phyloP scores from a whole-genome alignment of 2,888 invertebrate genomes.

The Allygus modestus region DNA sequence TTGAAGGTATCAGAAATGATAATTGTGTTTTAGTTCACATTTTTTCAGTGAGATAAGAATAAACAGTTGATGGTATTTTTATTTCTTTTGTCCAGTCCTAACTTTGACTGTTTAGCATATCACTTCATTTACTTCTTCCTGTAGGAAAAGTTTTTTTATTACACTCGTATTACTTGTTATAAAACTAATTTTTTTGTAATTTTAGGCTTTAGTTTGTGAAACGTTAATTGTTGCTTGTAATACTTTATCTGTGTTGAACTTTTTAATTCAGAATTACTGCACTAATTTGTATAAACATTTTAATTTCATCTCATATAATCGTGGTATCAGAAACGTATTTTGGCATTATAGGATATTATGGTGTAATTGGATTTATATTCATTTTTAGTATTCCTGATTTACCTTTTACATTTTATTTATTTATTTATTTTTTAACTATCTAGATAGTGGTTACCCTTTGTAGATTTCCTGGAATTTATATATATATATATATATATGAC shows the following conservation, averaged over 20 bases:
- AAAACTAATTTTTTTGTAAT: constrained; percentile 17
- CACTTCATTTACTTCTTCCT: background rate
- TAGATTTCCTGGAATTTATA: constrained; percentile 43
- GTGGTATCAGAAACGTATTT: constrained; percentile 25
- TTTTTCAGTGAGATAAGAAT: background rate
- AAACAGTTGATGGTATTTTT: background rate
- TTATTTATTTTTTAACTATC: constrained; percentile 36
- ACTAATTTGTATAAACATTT: constrained; percentile 20
- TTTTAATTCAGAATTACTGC: constrained; percentile 3
- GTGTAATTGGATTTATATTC: constrained; percentile 40
- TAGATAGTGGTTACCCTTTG: constrained; percentile 45
- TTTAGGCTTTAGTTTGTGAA: constrained; percentile 23
- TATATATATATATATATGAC: constrained; percentile 31
- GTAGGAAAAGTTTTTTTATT: background rate
- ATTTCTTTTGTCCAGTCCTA: background rate
- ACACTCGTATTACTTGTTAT: constrained; percentile 15
- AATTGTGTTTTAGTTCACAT: background rate
- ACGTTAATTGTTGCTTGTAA: constrained; percentile 28
- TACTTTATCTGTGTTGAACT: constrained; percentile 14
- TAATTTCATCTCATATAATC: background rate
- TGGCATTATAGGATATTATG: constrained; percentile 7
- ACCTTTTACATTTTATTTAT: constrained; percentile 37
- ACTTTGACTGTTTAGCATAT: background rate
- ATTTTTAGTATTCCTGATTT: constrained; percentile 30
- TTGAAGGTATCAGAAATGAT: background rate